These are phyloP conservation scores for Neodontobutis hainanensis DNA, from an alignment of 2,113 vertebrate genomes.

Conservation along the genomic window DNA sequence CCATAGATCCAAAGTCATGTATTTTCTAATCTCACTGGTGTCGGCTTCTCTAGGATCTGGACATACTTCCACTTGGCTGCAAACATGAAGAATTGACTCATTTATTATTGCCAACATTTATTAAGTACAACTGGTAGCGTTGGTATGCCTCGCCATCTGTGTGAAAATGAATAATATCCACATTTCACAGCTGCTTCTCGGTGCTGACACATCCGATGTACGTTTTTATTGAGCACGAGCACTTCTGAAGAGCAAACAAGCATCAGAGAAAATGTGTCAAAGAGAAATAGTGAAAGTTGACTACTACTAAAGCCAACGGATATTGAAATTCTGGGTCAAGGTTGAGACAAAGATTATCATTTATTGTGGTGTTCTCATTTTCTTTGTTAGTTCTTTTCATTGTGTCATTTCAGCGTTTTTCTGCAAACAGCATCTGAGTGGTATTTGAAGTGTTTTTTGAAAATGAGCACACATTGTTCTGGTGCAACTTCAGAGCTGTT, in stretches of 20 bases:
- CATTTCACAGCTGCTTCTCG: constrained; percentile 45
- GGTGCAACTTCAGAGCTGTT: too few species aligned
- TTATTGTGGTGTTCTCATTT: too few species aligned
- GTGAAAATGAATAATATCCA: constrained; percentile 44
- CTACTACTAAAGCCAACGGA: too few species aligned
- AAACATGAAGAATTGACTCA: constrained; percentile 33
- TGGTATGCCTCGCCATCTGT: constrained; percentile 47
- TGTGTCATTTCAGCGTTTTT: too few species aligned
- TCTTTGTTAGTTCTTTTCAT: too few species aligned
- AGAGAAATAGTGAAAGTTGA: too few species aligned
- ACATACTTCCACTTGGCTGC: constrained; percentile 40
- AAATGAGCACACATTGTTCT: too few species aligned
- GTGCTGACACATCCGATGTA: constrained; percentile 31
- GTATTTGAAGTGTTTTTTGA: too few species aligned
- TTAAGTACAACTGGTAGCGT: constrained; percentile 38
- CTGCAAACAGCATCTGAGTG: too few species aligned
- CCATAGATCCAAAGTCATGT: not conserved
- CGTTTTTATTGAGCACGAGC: constrained; percentile 20
- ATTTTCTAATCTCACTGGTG: not conserved
- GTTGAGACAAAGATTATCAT: too few species aligned
- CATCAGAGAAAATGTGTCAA: not conserved
- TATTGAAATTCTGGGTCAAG: too few species aligned
- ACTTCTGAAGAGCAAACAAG: constrained; percentile 42
- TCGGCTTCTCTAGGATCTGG: constrained; percentile 16
- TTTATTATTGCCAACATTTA: constrained; percentile 55